Percentiles rank a stretch among this genome's conserved stretches.
Evolutionary conservation across 2,888 invertebrate genomes (phyloP).

Genomic region (Drosophila demipolita): DNA sequence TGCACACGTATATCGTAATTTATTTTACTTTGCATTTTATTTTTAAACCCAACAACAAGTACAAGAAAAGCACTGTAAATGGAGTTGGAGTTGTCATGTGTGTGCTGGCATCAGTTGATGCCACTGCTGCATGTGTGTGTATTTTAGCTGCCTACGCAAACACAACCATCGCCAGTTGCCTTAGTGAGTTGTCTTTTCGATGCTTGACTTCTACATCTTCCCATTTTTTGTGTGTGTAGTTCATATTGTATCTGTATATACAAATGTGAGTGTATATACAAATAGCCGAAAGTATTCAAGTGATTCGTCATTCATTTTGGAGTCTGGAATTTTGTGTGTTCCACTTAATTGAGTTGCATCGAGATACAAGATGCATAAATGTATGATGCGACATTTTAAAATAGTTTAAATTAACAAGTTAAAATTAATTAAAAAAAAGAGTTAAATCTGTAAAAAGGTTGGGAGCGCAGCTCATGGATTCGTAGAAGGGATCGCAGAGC

Average conservation of each 20-base stretch:
- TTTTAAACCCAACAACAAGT: slow-evolving; percentile 59
- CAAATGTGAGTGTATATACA: slow-evolving; percentile 4
- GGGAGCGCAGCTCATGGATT: background rate
- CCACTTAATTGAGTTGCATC: slow-evolving; percentile 41
- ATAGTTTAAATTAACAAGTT: slow-evolving; percentile 16
- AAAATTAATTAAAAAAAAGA: background rate
- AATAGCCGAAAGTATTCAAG: slow-evolving; percentile 21
- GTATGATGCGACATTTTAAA: slow-evolving; percentile 23
- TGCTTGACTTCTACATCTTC: slow-evolving; percentile 9
- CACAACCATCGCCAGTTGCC: slow-evolving; percentile 40
- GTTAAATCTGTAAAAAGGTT: background rate
- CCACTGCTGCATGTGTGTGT: slow-evolving; percentile 16
- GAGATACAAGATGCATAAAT: slow-evolving; percentile 9
- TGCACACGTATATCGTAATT: slow-evolving; percentile 40
- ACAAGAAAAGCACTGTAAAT: slow-evolving; percentile 28
- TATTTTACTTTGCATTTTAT: slow-evolving; percentile 71
- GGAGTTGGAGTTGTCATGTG: slow-evolving; percentile 42
- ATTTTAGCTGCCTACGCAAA: slow-evolving; percentile 49
- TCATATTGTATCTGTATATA: slow-evolving; percentile 12
- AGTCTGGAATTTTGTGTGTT: slow-evolving; percentile 6
- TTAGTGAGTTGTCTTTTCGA: slow-evolving; percentile 35
- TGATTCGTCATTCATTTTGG: slow-evolving; percentile 54
- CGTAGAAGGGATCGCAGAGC: background rate
- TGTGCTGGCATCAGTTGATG: slow-evolving; percentile 19
- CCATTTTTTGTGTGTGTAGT: background rate